Evolutionary conservation across 1,140 invertebrate species (phyloP).

Genomic region (Drosophila hydei): DNA sequence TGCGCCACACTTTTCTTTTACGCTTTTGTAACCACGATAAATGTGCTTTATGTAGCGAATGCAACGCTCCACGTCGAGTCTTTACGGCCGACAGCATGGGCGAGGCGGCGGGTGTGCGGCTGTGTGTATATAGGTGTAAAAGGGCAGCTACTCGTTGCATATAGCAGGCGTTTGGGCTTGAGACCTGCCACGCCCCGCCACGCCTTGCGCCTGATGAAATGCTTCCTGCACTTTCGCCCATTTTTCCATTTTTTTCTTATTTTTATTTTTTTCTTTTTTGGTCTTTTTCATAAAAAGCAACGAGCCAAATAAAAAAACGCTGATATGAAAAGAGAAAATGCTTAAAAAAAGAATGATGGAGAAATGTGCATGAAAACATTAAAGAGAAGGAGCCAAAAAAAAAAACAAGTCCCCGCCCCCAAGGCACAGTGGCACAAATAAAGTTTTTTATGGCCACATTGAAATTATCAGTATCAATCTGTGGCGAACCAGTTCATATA

Average conservation of each 20-base stretch:
- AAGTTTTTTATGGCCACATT: no score
- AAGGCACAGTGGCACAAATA: conserved; percentile 9
- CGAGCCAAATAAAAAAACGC: conserved; percentile 17
- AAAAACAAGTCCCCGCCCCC: not conserved
- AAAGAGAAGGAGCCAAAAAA: conserved; percentile 22
- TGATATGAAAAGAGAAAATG: conserved; percentile 11
- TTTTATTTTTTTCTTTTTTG: not conserved
- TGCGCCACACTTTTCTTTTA: conserved; percentile 80
- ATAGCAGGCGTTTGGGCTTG: conserved; percentile 6
- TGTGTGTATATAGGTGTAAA: conserved; percentile 5
- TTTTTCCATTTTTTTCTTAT: conserved; percentile 56
- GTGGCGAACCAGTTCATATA: not conserved
- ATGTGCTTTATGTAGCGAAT: conserved; percentile 79
- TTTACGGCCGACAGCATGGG: conserved; percentile 27
- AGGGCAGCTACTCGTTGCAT: conserved; percentile 18
- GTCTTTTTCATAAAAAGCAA: conserved; percentile 47
- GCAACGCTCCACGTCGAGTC: conserved; percentile 25
- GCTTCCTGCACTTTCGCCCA: conserved; percentile 76
- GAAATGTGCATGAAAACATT: conserved; percentile 24
- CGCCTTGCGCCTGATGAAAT: conserved; percentile 63
- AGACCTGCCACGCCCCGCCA: conserved; percentile 6
- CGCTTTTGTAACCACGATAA: conserved; percentile 81
- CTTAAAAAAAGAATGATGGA: conserved; percentile 2
- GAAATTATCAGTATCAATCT: not conserved
- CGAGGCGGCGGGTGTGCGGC: not conserved